Evolutionary conservation across 2,888 invertebrate species (phyloP).

Genomic region (Lacanobia wlatinum): DNA sequence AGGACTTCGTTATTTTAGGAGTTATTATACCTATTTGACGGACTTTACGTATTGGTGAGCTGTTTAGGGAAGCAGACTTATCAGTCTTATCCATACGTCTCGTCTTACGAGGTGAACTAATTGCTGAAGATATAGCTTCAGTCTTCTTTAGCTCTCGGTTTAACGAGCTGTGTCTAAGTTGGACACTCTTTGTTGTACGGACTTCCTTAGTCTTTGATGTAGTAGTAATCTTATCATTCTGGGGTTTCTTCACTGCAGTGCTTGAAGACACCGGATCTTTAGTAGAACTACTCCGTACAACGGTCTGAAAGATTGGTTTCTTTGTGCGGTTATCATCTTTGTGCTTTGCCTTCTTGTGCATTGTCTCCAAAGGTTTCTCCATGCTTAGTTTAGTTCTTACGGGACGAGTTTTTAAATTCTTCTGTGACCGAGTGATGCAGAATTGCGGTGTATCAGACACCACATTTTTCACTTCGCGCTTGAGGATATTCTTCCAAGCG

Average conservation of each 20-base stretch:
- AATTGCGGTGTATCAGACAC: constrained; percentile 74
- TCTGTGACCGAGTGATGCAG: constrained; percentile 83
- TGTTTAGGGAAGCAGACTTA: constrained; percentile 86
- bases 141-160: constrained; percentile 83
- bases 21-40: constrained; percentile 83
- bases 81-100: constrained; percentile 86
- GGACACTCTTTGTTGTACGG: constrained; percentile 81
- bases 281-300: constrained; percentile 81
- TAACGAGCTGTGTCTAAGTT: constrained; percentile 85
- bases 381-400: constrained; percentile 84
- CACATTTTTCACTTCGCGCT: constrained; percentile 82
- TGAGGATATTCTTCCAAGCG: constrained; percentile 83
- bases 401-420: constrained; percentile 81
- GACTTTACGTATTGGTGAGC: constrained; percentile 88
- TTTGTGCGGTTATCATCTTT: constrained; percentile 79
- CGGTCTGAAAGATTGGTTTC: constrained; percentile 88
- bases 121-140: constrained; percentile 80
- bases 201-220: constrained; percentile 82
- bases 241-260: constrained; percentile 74
- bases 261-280: constrained; percentile 83
- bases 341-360: constrained; percentile 78
- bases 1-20: constrained; percentile 74
- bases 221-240: constrained; percentile 81
- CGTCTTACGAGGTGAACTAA: constrained; percentile 87
- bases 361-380: constrained; percentile 82